These are phyloP conservation scores for Hyla sarda DNA, from an alignment of 2,113 vertebrate genomes.

Conservation along the genomic window DNA sequence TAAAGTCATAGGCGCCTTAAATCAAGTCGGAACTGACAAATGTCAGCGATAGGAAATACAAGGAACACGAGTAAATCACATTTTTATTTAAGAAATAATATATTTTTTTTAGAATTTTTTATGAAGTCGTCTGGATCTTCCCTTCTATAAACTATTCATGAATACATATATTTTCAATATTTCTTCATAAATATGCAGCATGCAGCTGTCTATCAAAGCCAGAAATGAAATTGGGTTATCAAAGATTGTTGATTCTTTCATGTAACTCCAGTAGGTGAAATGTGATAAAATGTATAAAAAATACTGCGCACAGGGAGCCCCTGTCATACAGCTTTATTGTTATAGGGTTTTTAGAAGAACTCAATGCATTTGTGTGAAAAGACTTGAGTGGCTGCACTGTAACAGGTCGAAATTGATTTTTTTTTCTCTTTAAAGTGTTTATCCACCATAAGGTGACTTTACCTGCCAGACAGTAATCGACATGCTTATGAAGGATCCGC, in stretches of 20 bases:
- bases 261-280: background rate
- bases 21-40: constrained; percentile 11
- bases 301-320: background rate
- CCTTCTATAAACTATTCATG: constrained; percentile 42
- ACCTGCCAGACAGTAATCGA: too few species aligned
- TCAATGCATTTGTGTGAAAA: too few species aligned
- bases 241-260: constrained; percentile 25
- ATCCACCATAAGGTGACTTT: too few species aligned
- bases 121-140: constrained; percentile 2
- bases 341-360: background rate
- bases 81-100: constrained; percentile 35
- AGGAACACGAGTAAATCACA: constrained; percentile 16
- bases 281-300: background rate
- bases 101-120: background rate
- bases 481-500: too few species aligned
- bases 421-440: too few species aligned
- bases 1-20: constrained; percentile 15
- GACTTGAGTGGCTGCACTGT: background rate
- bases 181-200: constrained; percentile 47
- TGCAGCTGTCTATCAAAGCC: background rate
- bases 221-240: background rate
- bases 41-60: constrained; percentile 4
- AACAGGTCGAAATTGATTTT: too few species aligned
- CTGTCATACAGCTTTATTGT: background rate
- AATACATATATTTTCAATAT: constrained; percentile 53